A percentile compares a stretch with the other conserved stretches of the same genome.
phyloP scores from a whole-genome alignment of 2,797 vertebrate genomes.

The Chaetodon trifasciatus region DNA sequence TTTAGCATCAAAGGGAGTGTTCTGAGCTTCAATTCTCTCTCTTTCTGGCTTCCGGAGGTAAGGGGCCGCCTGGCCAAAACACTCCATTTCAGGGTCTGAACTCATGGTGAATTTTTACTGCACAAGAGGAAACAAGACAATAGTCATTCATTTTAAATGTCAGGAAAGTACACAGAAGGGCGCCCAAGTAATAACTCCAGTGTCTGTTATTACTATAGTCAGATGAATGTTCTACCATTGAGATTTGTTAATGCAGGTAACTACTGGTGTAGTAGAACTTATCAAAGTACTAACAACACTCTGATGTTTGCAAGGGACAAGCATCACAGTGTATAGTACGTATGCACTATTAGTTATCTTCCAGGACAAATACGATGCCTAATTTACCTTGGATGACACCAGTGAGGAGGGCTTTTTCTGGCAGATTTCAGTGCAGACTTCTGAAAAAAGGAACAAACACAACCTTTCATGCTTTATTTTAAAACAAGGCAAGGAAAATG shows the following conservation, averaged over 20 bases:
- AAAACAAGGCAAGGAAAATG: background rate
- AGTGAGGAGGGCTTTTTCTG: slow-evolving; percentile 40
- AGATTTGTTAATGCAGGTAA: background rate
- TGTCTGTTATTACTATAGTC: background rate
- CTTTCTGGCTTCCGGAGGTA: slow-evolving; percentile 92
- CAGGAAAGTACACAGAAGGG: background rate
- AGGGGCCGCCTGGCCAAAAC: slow-evolving; percentile 89
- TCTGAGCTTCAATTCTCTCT: slow-evolving; percentile 92
- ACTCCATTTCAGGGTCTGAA: slow-evolving; percentile 88
- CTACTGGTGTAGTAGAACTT: background rate
- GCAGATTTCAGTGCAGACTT: slow-evolving; percentile 54
- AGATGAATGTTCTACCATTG: background rate
- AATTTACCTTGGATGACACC: slow-evolving; percentile 65
- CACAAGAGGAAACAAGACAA: slow-evolving; percentile 43
- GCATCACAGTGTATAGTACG: background rate
- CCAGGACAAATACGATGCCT: background rate
- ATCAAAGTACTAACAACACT: background rate
- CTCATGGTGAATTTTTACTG: slow-evolving; percentile 87
- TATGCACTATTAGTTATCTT: background rate
- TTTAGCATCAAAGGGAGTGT: slow-evolving; percentile 93
- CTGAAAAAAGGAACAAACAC: slow-evolving; percentile 35
- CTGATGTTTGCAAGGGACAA: background rate
- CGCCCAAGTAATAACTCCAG: background rate
- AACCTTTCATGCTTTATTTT: background rate
- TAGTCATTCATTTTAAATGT: slow-evolving; percentile 7